Evolutionary conservation across 2,113 vertebrate species (phyloP), one percentile per base, ranked within the genome.

Genomic region (Maccullochella peelii): DNA sequence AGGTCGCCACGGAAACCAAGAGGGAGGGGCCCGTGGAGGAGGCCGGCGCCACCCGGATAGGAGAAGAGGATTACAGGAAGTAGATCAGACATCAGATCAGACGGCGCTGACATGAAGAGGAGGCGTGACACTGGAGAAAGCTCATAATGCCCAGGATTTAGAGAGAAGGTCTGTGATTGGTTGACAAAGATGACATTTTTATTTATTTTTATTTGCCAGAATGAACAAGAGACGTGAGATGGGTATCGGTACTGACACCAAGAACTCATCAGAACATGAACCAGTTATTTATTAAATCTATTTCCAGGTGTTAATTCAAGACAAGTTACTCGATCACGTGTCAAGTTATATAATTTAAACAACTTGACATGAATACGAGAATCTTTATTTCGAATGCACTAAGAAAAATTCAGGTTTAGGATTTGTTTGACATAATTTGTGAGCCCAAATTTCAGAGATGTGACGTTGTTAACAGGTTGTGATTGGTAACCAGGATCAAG

Each of bases 1-100:
- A 98, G 67, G 97, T 96, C 47, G 94, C 95, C 65, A 94, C 95
- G 2, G 97, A 97, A 80, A 93, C 93, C 79, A 97, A 97, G 91
- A 95, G 95, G 62, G 95, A 97, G 86, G 96, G 95, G 50, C 94
- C 93, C 0, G 94, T 95, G 14, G 92, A 89, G 2, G 93, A 93
- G 40, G 87, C 79, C 16, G 89, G 90, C 59, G 94, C 92, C 27
- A 88, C 92, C 82, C 82, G 95, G 80, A 89, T 94, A 82, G 74
- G 91, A 84, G 94, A 96, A 76, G 94, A 96, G 49, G 62, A 92
- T 78, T 47, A 95, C 93, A 47, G 88, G 82, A 89, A 97, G 83
- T 95, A 96, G 82, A 90, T 95, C 44, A 93, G 95, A 42, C 12
- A 5, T 10, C 65, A 47, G 11, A 16, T 14, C 6, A 5, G 65